phyloP scores from a whole-genome alignment of 1,140 invertebrate genomes.

The Probaryconus sp. region DNA sequence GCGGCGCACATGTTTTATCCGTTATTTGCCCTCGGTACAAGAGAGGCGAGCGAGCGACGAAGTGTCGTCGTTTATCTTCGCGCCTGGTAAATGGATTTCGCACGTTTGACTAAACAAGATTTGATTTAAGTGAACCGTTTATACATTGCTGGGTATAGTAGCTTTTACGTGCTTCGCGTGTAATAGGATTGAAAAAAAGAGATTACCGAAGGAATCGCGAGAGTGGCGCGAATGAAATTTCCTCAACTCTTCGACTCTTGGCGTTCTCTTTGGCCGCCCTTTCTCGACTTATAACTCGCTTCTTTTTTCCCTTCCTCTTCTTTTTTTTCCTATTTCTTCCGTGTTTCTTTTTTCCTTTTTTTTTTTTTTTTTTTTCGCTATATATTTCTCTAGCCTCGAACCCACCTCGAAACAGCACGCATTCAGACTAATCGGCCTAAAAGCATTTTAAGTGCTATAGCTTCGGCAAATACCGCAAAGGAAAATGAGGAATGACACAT shows the following conservation, averaged over 20 bases:
- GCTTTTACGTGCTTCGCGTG: constrained; percentile 49
- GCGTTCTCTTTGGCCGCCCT: constrained; percentile 11
- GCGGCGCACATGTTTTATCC: no score
- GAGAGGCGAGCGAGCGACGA: constrained; percentile 20
- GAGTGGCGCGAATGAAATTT: constrained; percentile 50
- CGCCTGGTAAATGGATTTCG: constrained; percentile 44
- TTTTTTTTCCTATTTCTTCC: constrained; percentile 23
- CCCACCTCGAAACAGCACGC: constrained; percentile 42
- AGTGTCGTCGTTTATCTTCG: constrained; percentile 48
- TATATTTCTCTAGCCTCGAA: constrained; percentile 17
- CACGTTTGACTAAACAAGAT: constrained; percentile 50
- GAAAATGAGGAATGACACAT: constrained; percentile 39
- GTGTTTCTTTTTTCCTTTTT: no score
- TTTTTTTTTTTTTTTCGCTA: constrained; percentile 1
- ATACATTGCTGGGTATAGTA: constrained; percentile 42
- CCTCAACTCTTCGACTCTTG: constrained; percentile 27
- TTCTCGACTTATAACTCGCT: constrained; percentile 37
- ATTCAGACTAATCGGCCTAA: constrained; percentile 64
- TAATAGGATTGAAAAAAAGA: constrained; percentile 58
- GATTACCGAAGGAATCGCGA: constrained; percentile 52
- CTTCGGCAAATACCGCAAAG: constrained; percentile 40
- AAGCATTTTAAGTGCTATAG: constrained; percentile 63
- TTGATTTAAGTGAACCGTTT: constrained; percentile 54
- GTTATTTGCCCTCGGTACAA: no score
- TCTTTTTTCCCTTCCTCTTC: not conserved